phyloP scores from a whole-genome alignment of 2,888 invertebrate genomes.

The Drosophila nr. perissopoda region DNA sequence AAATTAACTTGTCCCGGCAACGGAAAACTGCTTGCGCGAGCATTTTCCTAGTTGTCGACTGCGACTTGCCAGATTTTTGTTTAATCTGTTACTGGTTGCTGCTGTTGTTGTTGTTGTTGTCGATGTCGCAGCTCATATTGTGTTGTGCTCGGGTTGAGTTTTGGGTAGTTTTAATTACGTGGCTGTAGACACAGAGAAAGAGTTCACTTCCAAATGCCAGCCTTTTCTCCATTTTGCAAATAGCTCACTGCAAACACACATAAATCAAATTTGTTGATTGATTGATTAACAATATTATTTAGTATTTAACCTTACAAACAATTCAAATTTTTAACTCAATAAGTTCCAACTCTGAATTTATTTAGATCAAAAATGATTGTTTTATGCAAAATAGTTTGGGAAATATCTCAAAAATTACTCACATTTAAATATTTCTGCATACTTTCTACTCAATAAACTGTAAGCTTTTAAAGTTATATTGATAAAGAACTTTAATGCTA shows the following conservation, averaged over 20 bases:
- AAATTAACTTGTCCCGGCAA: slow-evolving; percentile 75
- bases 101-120: slow-evolving; percentile 7
- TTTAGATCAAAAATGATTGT: not conserved
- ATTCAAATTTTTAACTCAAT: not conserved
- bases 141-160: slow-evolving; percentile 20
- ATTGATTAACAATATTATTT: not conserved
- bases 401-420: not conserved
- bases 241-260: not conserved
- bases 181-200: slow-evolving; percentile 5
- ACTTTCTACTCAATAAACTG: not conserved
- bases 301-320: not conserved
- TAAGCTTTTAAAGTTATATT: not conserved
- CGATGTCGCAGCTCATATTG: slow-evolving; percentile 5
- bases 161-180: slow-evolving; percentile 56
- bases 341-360: not conserved
- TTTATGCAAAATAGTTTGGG: not conserved
- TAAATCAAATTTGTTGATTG: not conserved
- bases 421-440: not conserved
- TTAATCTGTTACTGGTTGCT: slow-evolving; percentile 52
- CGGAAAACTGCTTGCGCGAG: slow-evolving; percentile 49
- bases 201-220: not conserved
- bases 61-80: slow-evolving; percentile 64
- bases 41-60: slow-evolving; percentile 57
- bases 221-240: slow-evolving; percentile 5
- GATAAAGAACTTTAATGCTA: not conserved